Evolutionary conservation across 1,140 invertebrate species (phyloP), one percentile per base, ranked within the genome.

Genomic region (Phocides pigmalion): DNA sequence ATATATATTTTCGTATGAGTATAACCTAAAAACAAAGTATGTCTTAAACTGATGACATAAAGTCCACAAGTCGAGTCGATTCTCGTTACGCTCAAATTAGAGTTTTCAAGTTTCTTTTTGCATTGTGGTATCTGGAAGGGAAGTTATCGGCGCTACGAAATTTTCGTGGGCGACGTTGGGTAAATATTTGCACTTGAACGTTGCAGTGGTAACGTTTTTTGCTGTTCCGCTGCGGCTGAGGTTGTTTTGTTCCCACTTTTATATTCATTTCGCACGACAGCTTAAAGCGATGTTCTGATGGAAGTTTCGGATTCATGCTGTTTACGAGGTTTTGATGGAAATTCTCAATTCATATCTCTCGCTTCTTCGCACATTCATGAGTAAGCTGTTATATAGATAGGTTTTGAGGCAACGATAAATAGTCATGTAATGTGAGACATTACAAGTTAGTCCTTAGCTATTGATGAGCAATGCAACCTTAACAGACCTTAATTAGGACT

Each of bases 121-220:
- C 74, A 68, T 76, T 71, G 70, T 68, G 69, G 72, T 77, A 66
- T 74, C 66, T 65, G 63, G 32, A 62, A 28, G 46, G 35, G 62
- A 82, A 81, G 74, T 82, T 79, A 70, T 69, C 66, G 72, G 72
- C 73, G 74, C 63, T 81, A 73, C 66, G 69, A 76, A 81, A 79
- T 82, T 84, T 87, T 85, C 76, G 74, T 75, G 79, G 72, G 73
- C 70, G 72, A 74, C 68, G 69, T 50, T 64, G 67, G 67, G 81
- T 78, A 87, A 85, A 87, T 85, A 85, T 87, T 87, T 85, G 77
- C 74, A 82, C 73, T 74, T 69, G 68, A 82, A 72, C 76, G 76
- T 76, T 81, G 81, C 78, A 65, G 72, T 51, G 76, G 74, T 81
- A 81, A 67, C 44, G 53, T 74, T 67, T 71, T 62, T 54, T 77